These are phyloP conservation scores for Phyllotreta cruciferae DNA, from an alignment of 2,888 invertebrate genomes.

Conservation along the genomic window DNA sequence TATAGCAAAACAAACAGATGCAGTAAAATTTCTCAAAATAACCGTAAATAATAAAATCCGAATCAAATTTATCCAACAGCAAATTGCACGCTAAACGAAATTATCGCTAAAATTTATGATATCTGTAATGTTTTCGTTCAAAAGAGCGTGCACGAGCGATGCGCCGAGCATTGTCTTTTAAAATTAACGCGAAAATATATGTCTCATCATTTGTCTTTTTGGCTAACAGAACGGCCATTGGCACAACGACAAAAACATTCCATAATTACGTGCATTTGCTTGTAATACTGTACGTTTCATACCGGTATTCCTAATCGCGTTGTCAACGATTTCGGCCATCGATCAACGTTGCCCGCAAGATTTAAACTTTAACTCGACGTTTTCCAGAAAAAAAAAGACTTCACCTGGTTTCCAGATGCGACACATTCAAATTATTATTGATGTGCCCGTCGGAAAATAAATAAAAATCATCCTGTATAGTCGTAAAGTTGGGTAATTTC, in stretches of 20 bases:
- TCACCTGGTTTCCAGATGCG: too few species aligned
- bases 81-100: background rate
- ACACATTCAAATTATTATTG: too few species aligned
- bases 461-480: too few species aligned
- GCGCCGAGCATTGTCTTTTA: constrained; percentile 15
- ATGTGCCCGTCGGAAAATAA: too few species aligned
- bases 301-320: constrained; percentile 16
- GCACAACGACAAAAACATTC: constrained; percentile 18
- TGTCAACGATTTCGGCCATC: constrained; percentile 19
- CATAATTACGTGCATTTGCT: constrained; percentile 14
- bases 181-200: constrained; percentile 21
- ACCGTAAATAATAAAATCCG: too few species aligned
- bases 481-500: too few species aligned
- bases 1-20: too few species aligned
- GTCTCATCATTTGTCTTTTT: constrained; percentile 22
- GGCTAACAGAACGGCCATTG: constrained; percentile 16
- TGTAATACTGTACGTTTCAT: constrained; percentile 7
- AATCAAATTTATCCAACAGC: too few species aligned
- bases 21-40: too few species aligned
- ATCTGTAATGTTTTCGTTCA: constrained; percentile 4
- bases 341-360: constrained; percentile 12
- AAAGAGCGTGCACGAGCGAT: constrained; percentile 3
- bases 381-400: background rate
- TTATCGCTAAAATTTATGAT: constrained; percentile 9
- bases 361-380: constrained; percentile 6